These are phyloP conservation scores for Acanthornis magna DNA, from an alignment of 2,797 vertebrate species.

Conservation along the genomic window DNA sequence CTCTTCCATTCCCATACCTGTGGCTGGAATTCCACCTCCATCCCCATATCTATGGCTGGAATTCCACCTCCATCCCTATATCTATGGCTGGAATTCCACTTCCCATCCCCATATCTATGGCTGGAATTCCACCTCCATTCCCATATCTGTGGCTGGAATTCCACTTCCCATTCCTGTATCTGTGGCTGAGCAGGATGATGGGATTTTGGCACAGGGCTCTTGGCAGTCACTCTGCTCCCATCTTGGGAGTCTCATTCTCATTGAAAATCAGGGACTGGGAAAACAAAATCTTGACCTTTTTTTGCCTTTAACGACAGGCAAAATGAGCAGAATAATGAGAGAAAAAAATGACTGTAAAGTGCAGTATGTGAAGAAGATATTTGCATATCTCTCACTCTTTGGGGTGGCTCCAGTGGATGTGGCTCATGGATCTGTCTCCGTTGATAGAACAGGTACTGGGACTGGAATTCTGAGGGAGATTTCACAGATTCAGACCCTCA, in stretches of 20 bases:
- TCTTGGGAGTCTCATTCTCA: background rate
- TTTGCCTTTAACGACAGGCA: background rate
- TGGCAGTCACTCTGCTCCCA: fast-evolving
- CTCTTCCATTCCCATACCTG: fast-evolving
- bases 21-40: fast-evolving
- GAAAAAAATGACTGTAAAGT: background rate
- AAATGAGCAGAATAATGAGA: background rate
- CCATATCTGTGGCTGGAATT: background rate
- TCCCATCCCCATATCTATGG: fast-evolving
- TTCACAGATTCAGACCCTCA: background rate
- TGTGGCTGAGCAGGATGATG: background rate
- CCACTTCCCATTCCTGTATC: background rate
- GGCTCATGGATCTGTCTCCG: background rate
- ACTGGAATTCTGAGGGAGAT: background rate
- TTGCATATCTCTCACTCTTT: background rate
- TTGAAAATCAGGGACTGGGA: background rate
- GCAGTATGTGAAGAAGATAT: background rate
- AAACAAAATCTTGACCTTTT: background rate
- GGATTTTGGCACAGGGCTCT: background rate
- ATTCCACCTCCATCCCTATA: background rate
- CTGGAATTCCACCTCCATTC: too few species aligned
- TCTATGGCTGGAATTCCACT: fast-evolving
- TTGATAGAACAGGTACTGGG: fast-evolving
- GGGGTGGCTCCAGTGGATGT: background rate
- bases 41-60: fast-evolving